Base-by-base conservation (phyloP, 2,113 vertebrate species). In the Glaucidium brasilianum region DNA sequence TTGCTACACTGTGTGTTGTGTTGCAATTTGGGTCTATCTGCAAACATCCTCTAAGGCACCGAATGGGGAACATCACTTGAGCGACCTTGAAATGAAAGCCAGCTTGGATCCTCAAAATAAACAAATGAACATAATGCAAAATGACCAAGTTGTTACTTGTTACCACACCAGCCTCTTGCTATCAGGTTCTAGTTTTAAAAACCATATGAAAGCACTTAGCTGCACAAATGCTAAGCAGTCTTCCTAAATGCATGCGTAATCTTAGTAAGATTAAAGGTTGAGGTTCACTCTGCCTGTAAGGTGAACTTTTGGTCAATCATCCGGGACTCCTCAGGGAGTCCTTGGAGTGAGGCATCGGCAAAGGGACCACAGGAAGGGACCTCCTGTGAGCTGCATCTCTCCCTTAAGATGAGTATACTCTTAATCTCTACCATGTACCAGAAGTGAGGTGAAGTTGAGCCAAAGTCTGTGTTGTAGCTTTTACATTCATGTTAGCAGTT, bases 71-170 rank as follows among this genome's bases (percentile, higher is more conserved):
- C 64, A 92, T 72, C 88, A 93, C 72, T 95, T 88, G 52, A 80
- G 43, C 58, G 93, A 94, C 88, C 85, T 27, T 85, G 90, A 91
- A 94, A 93, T 27, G 75, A 85, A 92, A 95, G 72, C 50, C 90
- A 94, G 81, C 77, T 82, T 85, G 58, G 71, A 92, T 85, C 77
- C 30, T 90, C 26, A 91, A 94, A 92, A 83, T 45, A 94, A 95
- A 84, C 47, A 95, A 85, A 88, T 37, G 41, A 96, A 84, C 30
- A 68, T 53, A 79, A 89, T 14, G 49, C 32, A 53, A 91, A 95
- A 89, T 85, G 76, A 58, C 83, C 89, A 85, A 81, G 47, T 60
- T 82, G 41, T 63, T 82, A 69, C 50, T 73, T 0, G 0, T 34
- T 92, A 1, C 30, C 92, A 74, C 35, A 73, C 50, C 52, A 68